Conservation (phyloP, 2,888 invertebrate genomes). For the Conchocele bisecta region DNA sequence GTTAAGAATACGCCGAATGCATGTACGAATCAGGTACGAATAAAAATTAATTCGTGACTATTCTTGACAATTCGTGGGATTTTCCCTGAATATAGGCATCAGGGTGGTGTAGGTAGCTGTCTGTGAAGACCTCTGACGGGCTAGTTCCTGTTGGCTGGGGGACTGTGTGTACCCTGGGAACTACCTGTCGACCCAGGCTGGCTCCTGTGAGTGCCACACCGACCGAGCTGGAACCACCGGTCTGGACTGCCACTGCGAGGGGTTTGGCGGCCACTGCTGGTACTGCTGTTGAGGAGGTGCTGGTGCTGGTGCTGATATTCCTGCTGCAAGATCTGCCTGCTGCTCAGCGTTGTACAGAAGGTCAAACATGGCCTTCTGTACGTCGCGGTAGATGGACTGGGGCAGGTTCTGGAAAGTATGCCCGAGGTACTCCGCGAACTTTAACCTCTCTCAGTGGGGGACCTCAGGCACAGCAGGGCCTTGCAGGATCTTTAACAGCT, state of each 20-base stretch:
- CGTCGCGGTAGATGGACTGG: constrained; percentile 38
- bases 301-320: constrained; percentile 20
- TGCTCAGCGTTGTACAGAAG: constrained; percentile 38
- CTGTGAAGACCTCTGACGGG: constrained; percentile 22
- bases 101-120: constrained; percentile 6
- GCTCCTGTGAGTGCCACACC: constrained; percentile 44
- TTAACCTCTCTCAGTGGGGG: constrained; percentile 43
- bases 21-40: too few relatives aligned
- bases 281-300: constrained; percentile 22
- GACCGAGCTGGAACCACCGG: constrained; percentile 35
- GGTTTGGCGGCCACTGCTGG: constrained; percentile 35
- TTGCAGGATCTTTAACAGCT: constrained; percentile 30
- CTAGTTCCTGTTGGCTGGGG: constrained; percentile 24
- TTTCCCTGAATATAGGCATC: too few relatives aligned
- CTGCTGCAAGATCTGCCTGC: constrained; percentile 34
- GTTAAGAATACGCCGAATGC: too few relatives aligned
- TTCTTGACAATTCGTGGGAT: too few relatives aligned
- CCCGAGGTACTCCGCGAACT: constrained; percentile 46
- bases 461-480: constrained; percentile 41
- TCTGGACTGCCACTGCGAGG: constrained; percentile 41
- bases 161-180: constrained; percentile 27
- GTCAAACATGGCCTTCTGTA: constrained; percentile 36
- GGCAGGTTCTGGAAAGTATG: constrained; percentile 51
- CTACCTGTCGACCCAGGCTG: constrained; percentile 36
- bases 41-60: too few relatives aligned